Conservation (phyloP, 2,888 invertebrate genomes). For the Molorchus minor region DNA sequence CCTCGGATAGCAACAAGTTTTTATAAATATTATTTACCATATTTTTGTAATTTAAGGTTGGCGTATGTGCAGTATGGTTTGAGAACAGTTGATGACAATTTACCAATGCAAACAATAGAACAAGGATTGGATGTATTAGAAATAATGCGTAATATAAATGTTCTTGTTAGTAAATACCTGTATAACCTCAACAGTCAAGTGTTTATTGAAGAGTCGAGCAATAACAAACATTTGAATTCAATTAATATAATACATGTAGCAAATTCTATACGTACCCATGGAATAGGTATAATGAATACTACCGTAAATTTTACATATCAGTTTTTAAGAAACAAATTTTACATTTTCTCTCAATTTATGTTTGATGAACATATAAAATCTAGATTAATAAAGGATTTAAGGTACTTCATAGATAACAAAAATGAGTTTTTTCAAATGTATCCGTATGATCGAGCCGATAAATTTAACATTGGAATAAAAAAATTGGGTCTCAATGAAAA, state of each 20-base stretch:
- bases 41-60: slow-evolving; percentile 62
- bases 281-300: slow-evolving; percentile 82
- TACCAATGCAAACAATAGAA: slow-evolving; percentile 96
- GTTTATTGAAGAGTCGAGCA: slow-evolving; percentile 90
- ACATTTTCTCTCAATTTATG: slow-evolving; percentile 95
- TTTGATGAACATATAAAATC: slow-evolving; percentile 98
- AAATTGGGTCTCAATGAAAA: slow-evolving; percentile 84
- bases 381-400: slow-evolving; percentile 86
- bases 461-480: slow-evolving; percentile 90
- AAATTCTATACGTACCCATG: slow-evolving; percentile 96
- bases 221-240: slow-evolving; percentile 93
- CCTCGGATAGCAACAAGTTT: too few species aligned
- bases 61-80: slow-evolving; percentile 86
- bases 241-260: slow-evolving; percentile 95
- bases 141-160: slow-evolving; percentile 95
- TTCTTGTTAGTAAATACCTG: slow-evolving; percentile 91
- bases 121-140: slow-evolving; percentile 97
- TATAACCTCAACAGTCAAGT: slow-evolving; percentile 98
- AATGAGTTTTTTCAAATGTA: slow-evolving; percentile 74
- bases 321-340: slow-evolving; percentile 91
- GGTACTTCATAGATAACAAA: slow-evolving; percentile 81
- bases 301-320: slow-evolving; percentile 88
- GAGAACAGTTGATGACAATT: slow-evolving; percentile 86
- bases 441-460: slow-evolving; percentile 90
- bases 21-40: too few species aligned